Conservation (phyloP, 2,113 vertebrate genomes). For the Urocolius indicus region DNA sequence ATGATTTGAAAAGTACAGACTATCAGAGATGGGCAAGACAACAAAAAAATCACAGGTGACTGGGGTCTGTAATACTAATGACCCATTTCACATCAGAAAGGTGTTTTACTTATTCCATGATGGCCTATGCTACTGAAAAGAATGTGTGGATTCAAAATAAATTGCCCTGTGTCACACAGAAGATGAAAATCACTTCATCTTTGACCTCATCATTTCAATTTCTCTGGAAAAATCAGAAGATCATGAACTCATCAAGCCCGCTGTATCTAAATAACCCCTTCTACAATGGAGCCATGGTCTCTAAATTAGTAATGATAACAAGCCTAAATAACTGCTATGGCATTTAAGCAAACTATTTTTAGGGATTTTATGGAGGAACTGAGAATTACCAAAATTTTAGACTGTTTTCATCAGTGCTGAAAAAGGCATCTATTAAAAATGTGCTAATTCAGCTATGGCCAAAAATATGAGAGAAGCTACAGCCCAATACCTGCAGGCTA, state of each 20-base stretch:
- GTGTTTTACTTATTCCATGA: not conserved
- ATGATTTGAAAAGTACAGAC: not conserved
- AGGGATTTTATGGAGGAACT: not conserved
- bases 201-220: not conserved
- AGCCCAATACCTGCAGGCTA: not conserved
- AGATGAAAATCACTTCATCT: not conserved
- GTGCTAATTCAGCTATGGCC: not conserved
- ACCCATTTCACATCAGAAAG: not conserved
- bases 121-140: not conserved
- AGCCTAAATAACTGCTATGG: not conserved
- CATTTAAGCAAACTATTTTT: not conserved
- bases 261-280: not conserved
- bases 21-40: not conserved
- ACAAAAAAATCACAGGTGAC: not conserved
- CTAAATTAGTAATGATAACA: not conserved
- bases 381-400: not conserved
- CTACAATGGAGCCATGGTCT: not conserved
- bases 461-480: constrained; percentile 1
- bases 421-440: constrained; percentile 7
- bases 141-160: not conserved
- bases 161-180: not conserved
- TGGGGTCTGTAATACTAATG: not conserved
- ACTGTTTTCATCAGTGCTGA: not conserved
- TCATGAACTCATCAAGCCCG: not conserved
- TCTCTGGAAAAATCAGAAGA: not conserved